Base-by-base conservation (phyloP, 1,140 invertebrate genomes). In the Bombus consobrinus region DNA sequence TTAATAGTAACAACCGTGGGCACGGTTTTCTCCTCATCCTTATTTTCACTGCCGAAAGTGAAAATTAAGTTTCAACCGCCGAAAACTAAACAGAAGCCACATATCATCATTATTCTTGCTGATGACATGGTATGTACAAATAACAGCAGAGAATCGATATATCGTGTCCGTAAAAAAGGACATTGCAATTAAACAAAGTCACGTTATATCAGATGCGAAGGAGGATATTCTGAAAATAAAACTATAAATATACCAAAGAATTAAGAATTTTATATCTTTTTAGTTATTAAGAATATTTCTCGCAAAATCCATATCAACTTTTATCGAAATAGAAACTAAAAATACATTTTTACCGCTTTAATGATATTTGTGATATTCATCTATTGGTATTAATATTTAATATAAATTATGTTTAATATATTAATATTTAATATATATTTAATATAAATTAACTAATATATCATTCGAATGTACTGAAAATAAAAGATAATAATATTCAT, bases 41-140 rank as follows among this genome's bases (percentile, higher is more conserved):
- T 73, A 0, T 8, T 72, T 0, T 53, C 76, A 0, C 2, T 1
- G 12, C 6, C 47, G 8, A 57, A 77, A 34, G 10, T 32, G 37
- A 37, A 84, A 9, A 37, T 15, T 0, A 71, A n/a, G 12, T 34
- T 72, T 5, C 81, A 3, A 25, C 32, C 39, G 0, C 2, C 32
- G 6, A 18, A 3, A 53, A 22, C 2, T 22, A 64, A 66, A 10
- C 32, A 64, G 34, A 92, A 87, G 86, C 96, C 96, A 4, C 94
- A 97, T 93, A 96, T 97, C 74, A 93, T 97, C 28, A 93, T 97
- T 53, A 96, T 97, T 81, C 86, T 97, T 69, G 96, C 96, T 22
- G 96, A 97, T 92, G 96, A 97, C 92, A 93, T 97, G 95, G 96
- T 96, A 91, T 93, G 93, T 91, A 62, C 28, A 62, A 12, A 62